These are phyloP conservation scores for Drosophila prolongata DNA, from an alignment of 2,888 invertebrate genomes.

Conservation along the genomic window DNA sequence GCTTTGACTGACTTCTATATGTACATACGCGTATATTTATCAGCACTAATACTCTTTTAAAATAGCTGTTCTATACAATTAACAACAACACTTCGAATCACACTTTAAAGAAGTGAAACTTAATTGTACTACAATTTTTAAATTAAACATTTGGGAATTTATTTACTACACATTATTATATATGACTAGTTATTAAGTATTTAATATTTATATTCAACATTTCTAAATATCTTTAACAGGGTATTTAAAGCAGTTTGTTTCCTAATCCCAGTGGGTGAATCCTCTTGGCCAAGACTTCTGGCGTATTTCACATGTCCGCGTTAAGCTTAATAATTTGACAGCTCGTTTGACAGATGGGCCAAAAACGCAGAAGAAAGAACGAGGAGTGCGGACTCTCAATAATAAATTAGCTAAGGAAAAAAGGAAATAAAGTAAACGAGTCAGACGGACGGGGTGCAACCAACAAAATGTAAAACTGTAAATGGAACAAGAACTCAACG, in stretches of 20 bases:
- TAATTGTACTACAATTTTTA: too few species aligned
- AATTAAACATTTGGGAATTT: too few species aligned
- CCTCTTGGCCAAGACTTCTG: conserved; percentile 6
- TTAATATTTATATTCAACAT: not conserved
- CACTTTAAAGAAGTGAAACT: too few species aligned
- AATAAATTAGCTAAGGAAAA: conserved; percentile 71
- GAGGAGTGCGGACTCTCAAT: conserved; percentile 49
- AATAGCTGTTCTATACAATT: not conserved
- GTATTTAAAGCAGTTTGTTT: not conserved
- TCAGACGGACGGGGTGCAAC: not conserved
- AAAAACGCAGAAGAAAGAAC: conserved; percentile 30
- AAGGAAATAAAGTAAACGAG: conserved; percentile 25
- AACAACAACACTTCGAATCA: too few species aligned
- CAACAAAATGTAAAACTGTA: conserved; percentile 55
- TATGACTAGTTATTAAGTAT: too few species aligned
- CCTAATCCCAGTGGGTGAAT: not conserved
- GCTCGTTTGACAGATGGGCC: conserved; percentile 71
- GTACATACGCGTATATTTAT: conserved; percentile 3
- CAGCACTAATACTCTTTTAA: not conserved
- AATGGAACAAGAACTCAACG: conserved; percentile 50
- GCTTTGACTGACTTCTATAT: conserved; percentile 46
- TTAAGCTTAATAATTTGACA: conserved; percentile 77
- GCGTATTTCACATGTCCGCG: conserved; percentile 74
- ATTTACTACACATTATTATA: too few species aligned
- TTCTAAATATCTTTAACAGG: not conserved